These are phyloP conservation scores for Stenopsyche tienmushanensis DNA, from an alignment of 1,140 invertebrate species.

Conservation along the genomic window DNA sequence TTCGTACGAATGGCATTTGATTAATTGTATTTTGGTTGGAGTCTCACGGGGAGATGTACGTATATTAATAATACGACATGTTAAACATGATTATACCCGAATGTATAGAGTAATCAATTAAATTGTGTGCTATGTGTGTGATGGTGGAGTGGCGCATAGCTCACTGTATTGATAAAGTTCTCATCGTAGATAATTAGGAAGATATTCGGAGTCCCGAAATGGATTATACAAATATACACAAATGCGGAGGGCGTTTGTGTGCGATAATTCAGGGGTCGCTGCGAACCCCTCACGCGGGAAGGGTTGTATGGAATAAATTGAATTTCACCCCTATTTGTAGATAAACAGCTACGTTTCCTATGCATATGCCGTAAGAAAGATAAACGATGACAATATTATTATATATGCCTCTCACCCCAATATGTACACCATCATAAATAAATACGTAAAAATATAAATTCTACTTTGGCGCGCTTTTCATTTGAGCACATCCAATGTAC, in stretches of 20 bases:
- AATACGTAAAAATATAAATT: constrained; percentile 21
- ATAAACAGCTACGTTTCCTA: constrained; percentile 24
- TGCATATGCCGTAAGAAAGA: constrained; percentile 24
- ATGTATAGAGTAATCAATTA: not conserved
- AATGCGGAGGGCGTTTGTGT: not conserved
- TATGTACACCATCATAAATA: constrained; percentile 19
- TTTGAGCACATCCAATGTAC: not conserved
- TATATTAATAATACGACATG: no score
- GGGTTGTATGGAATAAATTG: constrained; percentile 20
- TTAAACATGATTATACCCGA: no score
- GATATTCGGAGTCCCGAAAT: constrained; percentile 4
- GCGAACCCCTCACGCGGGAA: constrained; percentile 1
- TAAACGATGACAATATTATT: constrained; percentile 30
- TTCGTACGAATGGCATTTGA: no score
- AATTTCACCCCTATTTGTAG: constrained; percentile 25
- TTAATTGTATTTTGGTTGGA: no score
- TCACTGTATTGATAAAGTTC: not conserved
- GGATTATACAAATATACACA: not conserved
- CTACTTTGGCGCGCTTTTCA: not conserved
- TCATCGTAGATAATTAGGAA: constrained; percentile 5
- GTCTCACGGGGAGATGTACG: no score
- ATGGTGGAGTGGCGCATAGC: not conserved
- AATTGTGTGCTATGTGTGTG: not conserved
- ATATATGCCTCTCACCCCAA: constrained; percentile 20
- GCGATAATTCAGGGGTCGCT: constrained; percentile 1